Base-by-base conservation (phyloP, 2,888 invertebrate genomes). In the Drosophila algonquin region DNA sequence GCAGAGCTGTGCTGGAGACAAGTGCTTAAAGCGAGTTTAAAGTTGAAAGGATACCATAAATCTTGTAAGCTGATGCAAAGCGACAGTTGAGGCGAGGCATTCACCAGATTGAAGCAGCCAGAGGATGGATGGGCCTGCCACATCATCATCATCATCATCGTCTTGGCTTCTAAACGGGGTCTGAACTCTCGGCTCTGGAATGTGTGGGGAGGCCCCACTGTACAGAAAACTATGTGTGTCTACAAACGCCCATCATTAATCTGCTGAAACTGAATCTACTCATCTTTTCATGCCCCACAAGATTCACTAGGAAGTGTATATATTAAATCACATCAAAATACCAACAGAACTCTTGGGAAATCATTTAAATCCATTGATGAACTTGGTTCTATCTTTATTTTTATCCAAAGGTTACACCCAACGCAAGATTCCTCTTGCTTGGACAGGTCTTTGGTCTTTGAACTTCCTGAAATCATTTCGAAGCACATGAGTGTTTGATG, bases 31-130 rank as follows among this genome's bases (percentile, higher is more conserved):
- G 69, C 65, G 79, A 81, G 89, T 89, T 87, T 76, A 85, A 82
- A 89, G 90, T 90, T 89, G 89, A 89, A 90, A 90, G 90, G 90
- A 90, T 87, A 88, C 77, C 74, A 89, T 89, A 90, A 89, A 89
- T 89, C 89, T 89, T 82, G 27, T 58, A 74, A 70, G 64, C 80
- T 71, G 78, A 73, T 79, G 80, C 80, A 71, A 77, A 75, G 75
- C 80, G 78, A 77, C 78, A 80, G 64, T 54, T 46, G 46, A 73
- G 32, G 9, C 62, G 72, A 71, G 48, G 53, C 61, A 10, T 52
- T 53, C 60, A 61, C 12, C 35, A 5, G 35, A 5, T 80, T 45
- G 48, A 52, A 51, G 16, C 46, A 48, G 16, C 30, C 35, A n/a
- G 32, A 50, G 21, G 0, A 35, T 35, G 35, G 10, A 35, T 12